Conservation (phyloP, 2,888 invertebrate genomes). For the Morpho achilles region DNA sequence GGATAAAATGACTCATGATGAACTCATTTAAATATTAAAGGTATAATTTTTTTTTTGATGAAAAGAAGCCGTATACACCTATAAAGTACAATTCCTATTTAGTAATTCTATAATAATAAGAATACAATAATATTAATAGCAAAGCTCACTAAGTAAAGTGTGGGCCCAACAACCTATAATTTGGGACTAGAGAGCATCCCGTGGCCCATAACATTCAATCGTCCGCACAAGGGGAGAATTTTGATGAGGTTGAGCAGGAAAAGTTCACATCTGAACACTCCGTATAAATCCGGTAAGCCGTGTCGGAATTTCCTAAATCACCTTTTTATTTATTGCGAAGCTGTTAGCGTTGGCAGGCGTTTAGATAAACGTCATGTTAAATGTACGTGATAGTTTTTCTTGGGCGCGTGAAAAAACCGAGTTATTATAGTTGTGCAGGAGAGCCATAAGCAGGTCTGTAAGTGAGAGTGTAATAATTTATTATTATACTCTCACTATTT, state of each 20-base stretch:
- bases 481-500: no score
- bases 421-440: no score
- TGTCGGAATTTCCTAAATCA: slow-evolving; percentile 74
- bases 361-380: slow-evolving; percentile 60
- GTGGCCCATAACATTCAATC: slow-evolving; percentile 76
- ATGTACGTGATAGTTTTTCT: slow-evolving; percentile 27
- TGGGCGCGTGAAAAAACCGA: background rate
- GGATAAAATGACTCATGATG: no score
- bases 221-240: slow-evolving; percentile 71
- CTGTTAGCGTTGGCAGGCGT: slow-evolving; percentile 58
- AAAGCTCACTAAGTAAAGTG: slow-evolving; percentile 17
- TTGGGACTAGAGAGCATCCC: slow-evolving; percentile 67
- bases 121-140: slow-evolving; percentile 18
- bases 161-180: slow-evolving; percentile 60
- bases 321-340: slow-evolving; percentile 71
- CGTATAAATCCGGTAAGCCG: slow-evolving; percentile 73
- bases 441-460: no score
- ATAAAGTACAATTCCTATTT: no score
- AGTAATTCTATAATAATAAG: no score
- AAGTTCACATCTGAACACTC: slow-evolving; percentile 68
- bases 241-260: slow-evolving; percentile 69
- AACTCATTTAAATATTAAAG: no score
- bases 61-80: no score
- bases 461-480: no score
- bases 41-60: no score